Conservation (phyloP, 1,140 invertebrate genomes). For the Parasteatoda tepidariorum region DNA sequence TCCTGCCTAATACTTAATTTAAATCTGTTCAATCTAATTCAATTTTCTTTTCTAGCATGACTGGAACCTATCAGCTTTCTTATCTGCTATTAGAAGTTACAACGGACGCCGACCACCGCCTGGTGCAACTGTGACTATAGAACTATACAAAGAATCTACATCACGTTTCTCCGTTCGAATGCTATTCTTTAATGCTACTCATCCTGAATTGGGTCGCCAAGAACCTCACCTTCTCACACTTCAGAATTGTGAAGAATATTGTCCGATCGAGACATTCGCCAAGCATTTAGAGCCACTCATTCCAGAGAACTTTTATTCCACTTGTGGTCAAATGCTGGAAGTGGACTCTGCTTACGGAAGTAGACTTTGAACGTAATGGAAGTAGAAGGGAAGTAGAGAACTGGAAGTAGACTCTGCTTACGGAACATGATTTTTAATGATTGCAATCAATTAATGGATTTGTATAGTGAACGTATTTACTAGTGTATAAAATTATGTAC, state of each 20-base stretch:
- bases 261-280: neutral
- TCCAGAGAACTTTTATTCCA: neutral
- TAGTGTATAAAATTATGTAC: too few relatives aligned
- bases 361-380: too few relatives aligned
- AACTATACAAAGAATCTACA: neutral
- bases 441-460: too few relatives aligned
- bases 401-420: too few relatives aligned
- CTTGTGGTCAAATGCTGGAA: neutral
- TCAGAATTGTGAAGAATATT: neutral
- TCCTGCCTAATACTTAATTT: too few relatives aligned
- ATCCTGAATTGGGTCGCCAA: constrained; percentile 2
- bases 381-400: too few relatives aligned
- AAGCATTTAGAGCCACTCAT: neutral
- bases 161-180: neutral
- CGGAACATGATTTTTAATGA: too few relatives aligned
- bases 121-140: neutral
- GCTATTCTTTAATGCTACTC: neutral
- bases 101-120: neutral
- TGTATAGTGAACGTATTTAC: too few relatives aligned
- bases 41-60: constrained; percentile 4
- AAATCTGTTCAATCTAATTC: too few relatives aligned
- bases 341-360: too few relatives aligned
- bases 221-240: neutral
- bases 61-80: constrained; percentile 10
- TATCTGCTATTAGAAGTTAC: neutral